Percentiles rank a stretch among this genome's conserved stretches.
Evolutionary conservation across 2,113 vertebrate species (phyloP).

Genomic region (Paramormyrops kingsleyae): DNA sequence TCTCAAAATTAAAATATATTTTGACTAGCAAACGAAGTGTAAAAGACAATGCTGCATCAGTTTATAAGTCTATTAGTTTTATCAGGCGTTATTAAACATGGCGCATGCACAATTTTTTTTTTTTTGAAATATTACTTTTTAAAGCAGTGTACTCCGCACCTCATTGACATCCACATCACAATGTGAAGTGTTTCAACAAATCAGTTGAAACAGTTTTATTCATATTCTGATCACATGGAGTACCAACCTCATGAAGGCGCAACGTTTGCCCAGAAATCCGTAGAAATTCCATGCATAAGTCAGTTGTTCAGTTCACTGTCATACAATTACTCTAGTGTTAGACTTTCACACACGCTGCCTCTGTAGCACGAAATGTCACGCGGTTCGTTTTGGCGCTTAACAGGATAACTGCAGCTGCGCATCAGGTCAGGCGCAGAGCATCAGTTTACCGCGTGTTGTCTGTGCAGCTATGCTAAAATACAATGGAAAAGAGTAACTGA

Average conservation of each 20-base stretch:
- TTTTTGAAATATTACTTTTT: too few species aligned
- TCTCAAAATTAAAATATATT: not conserved
- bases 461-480: too few species aligned
- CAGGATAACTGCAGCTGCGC: not conserved
- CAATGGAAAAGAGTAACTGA: too few species aligned
- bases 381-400: not conserved
- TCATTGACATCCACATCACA: too few species aligned
- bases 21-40: not conserved
- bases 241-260: too few species aligned
- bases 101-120: too few species aligned
- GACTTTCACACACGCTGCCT: not conserved
- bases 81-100: too few species aligned
- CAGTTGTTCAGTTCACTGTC: not conserved
- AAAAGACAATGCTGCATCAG: not conserved
- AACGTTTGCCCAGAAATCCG: not conserved
- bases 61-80: not conserved
- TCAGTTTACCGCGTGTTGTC: not conserved
- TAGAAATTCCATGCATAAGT: not conserved
- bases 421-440: not conserved
- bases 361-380: not conserved
- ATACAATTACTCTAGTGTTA: not conserved
- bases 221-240: too few species aligned
- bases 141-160: too few species aligned
- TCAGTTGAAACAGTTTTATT: too few species aligned
- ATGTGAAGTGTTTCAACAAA: too few species aligned